Base-by-base conservation (phyloP, 92 coral and sea anemone species). In the Palythoa grandiflora region DNA sequence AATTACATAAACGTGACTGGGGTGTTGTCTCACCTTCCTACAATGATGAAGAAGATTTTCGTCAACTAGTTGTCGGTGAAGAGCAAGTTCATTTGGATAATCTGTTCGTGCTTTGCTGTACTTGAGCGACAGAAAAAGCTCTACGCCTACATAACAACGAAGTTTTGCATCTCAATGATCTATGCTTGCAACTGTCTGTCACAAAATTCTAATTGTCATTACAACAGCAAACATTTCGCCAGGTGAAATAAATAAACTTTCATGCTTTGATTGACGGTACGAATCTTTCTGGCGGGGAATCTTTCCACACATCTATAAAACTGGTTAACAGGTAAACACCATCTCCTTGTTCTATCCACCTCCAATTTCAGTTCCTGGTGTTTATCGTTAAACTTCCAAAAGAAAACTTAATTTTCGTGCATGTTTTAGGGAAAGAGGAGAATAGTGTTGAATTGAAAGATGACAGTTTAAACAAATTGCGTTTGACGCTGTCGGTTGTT, bases 121-220 rank as follows among this genome's bases (percentile, higher is more conserved):
- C 28, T 17, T 75, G 79, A 75, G 59, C 59, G 5, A 12, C 59
- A 1, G 28, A 12, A 37, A 75, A 76, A 28, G 13, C 80, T 20
- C 61, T 20, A 51, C 80, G 60, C 80, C 80, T 76, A 76, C 80
- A 51, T 51, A 76, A 76, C 80, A 76, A 76, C 80, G 80, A 51
- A 76, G 80, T 90, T 90, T 90, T 90, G 93, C 93, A 90, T 90
- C 87, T 90, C 88, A 90, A 90, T 87, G 84, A 57, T 59, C 53
- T 21, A 5, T 48, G 54, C 50, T 44, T 51, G 19, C 85, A 17
- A 73, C 71, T 87, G 93, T 87, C 91, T 83, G 52, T 90, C 93
- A 90, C 40, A 44, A 38, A 75, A 76, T 73, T 40, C 78, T 75
- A 74, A 87, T 90, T 90, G 77, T 85, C 88, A 52, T 70, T 83